phyloP scores from a whole-genome alignment of 2,888 invertebrate genomes.

The Lacanobia wlatinum region DNA sequence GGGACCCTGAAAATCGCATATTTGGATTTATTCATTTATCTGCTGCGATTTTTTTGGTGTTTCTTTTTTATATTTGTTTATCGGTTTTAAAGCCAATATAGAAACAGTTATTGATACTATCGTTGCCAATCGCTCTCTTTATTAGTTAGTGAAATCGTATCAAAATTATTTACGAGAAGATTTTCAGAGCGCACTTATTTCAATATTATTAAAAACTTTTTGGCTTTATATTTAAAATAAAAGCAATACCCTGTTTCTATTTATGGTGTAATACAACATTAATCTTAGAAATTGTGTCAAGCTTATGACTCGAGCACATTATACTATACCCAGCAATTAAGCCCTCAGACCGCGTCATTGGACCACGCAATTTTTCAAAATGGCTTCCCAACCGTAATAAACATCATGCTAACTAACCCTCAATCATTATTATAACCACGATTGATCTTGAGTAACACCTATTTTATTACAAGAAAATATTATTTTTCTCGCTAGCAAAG shows the following conservation, averaged over 20 bases:
- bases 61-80: too few relatives aligned
- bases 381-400: constrained; percentile 15
- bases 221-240: neutral
- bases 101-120: too few relatives aligned
- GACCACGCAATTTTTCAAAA: constrained; percentile 23
- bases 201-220: too few relatives aligned
- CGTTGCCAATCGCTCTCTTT: too few relatives aligned
- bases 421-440: constrained; percentile 55
- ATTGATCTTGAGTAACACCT: constrained; percentile 55
- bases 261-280: neutral
- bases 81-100: too few relatives aligned
- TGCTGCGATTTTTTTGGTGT: too few relatives aligned
- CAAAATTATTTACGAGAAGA: too few relatives aligned
- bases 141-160: too few relatives aligned
- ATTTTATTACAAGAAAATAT: constrained; percentile 59
- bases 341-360: neutral
- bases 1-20: neutral
- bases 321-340: neutral
- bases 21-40: neutral
- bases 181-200: too few relatives aligned
- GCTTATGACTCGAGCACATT: neutral
- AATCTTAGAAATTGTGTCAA: neutral
- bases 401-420: constrained; percentile 58
- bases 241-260: neutral
- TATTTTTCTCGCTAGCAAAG: constrained; percentile 52